These are phyloP conservation scores for Lochmaea crataegi DNA, from an alignment of 2,888 invertebrate genomes.

Conservation along the genomic window DNA sequence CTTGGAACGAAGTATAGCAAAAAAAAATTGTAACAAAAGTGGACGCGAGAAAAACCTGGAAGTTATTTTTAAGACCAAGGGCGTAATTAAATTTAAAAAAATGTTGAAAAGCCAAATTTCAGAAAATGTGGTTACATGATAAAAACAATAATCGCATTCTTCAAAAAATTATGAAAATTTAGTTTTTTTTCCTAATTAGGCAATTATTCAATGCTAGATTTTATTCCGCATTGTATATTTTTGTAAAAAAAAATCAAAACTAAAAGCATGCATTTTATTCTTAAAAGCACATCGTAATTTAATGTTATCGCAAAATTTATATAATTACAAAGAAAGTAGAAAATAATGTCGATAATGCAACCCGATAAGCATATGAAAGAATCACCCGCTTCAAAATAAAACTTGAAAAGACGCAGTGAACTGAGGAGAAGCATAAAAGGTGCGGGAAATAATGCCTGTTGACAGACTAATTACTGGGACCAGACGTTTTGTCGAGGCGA, in stretches of 20 bases:
- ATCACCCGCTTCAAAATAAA: conserved; percentile 46
- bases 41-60: no score
- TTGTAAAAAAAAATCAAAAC: neutral
- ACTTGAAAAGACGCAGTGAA: conserved; percentile 52
- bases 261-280: neutral
- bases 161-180: no score
- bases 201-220: no score
- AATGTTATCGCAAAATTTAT: neutral
- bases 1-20: no score
- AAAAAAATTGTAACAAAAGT: no score
- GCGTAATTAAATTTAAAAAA: no score
- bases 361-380: conserved; percentile 52
- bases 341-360: conserved; percentile 43
- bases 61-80: no score
- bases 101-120: no score
- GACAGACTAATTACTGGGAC: conserved; percentile 58
- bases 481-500: conserved; percentile 25
- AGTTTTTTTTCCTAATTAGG: no score
- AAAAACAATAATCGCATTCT: no score
- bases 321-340: conserved; percentile 32
- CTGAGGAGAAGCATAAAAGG: conserved; percentile 55
- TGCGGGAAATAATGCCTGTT: conserved; percentile 56
- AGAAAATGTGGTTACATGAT: no score
- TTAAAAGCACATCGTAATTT: conserved; percentile 1
- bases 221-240: no score